A percentile compares a stretch with the other conserved stretches of the same genome.
Conservation (phyloP, 2,113 vertebrate species). For the Heteronetta atricapilla region DNA sequence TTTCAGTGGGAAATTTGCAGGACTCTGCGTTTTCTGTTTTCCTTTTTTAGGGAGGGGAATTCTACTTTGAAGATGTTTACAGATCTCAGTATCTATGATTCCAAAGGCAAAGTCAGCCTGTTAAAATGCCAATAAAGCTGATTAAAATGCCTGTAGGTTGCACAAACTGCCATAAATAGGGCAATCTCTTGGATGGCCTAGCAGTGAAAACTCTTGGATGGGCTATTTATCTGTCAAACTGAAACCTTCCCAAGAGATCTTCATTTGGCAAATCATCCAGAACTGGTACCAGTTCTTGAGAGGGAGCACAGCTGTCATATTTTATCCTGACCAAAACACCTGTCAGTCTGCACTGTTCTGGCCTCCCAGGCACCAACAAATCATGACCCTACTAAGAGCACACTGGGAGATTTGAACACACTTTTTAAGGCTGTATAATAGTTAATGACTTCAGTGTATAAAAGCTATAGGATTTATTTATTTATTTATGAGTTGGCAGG, state of each 20-base stretch:
- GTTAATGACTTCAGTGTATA: slow-evolving; percentile 34
- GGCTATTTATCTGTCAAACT: not conserved
- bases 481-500: not conserved
- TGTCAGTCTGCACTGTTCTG: not conserved
- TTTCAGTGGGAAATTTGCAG: not conserved
- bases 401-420: not conserved
- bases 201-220: not conserved
- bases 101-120: not conserved
- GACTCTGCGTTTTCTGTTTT: not conserved
- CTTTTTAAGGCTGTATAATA: slow-evolving; percentile 13
- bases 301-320: not conserved
- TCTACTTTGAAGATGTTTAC: not conserved
- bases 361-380: slow-evolving; percentile 38
- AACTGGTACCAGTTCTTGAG: slow-evolving; percentile 20
- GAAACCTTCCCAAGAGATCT: not conserved
- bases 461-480: not conserved
- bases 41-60: not conserved
- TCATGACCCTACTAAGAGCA: not conserved
- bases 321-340: slow-evolving; percentile 41
- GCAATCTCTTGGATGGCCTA: not conserved
- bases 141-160: slow-evolving; percentile 17
- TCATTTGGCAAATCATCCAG: slow-evolving; percentile 13
- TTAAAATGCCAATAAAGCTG: slow-evolving; percentile 16
- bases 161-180: not conserved
- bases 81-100: not conserved